Conservation (phyloP, 1,140 invertebrate species). For the fruit fly (Drosophila melanogaster) region Release_6_plus_ISO1_MT NT_033779.5:10445001-10445500, state of each 20-base stretch:
- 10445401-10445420: too few relatives aligned
- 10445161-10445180: slow-evolving; percentile 50
- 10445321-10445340: not conserved
- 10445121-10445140: not conserved
- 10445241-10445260: not conserved
- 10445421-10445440: too few relatives aligned
- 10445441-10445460: too few relatives aligned
- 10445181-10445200: slow-evolving; percentile 33
- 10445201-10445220: slow-evolving; percentile 59
- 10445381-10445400: not conserved
- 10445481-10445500: not conserved
- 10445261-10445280: not conserved
- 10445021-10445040: not conserved
- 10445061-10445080: not conserved
- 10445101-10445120: too few relatives aligned
- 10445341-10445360: not conserved
- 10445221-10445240: slow-evolving; percentile 64
- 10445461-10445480: too few relatives aligned
- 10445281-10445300: not conserved
- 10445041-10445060: not conserved
- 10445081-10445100: not conserved
- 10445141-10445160: slow-evolving; percentile 21
- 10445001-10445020: slow-evolving; percentile 7
- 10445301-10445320: not conserved
- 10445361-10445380: slow-evolving; percentile 1